Evolutionary conservation across 2,113 vertebrate genomes (phyloP).

Genomic region (Aviceda subcristata): DNA sequence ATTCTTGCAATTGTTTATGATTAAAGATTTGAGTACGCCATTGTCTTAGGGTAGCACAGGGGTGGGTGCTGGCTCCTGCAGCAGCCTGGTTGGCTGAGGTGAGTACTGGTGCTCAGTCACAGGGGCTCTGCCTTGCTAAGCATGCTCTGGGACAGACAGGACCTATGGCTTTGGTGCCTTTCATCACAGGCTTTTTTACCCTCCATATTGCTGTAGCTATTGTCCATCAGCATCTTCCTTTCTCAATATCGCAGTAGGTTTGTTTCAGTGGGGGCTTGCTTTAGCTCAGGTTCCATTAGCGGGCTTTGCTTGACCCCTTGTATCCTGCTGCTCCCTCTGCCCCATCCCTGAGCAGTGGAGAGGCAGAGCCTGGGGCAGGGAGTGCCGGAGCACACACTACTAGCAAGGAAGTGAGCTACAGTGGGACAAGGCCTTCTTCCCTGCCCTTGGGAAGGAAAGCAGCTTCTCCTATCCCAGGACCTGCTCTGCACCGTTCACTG

Average conservation of each 20-base stretch:
- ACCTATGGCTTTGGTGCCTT: fast-evolving
- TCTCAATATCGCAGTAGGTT: neutral
- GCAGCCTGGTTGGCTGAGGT: neutral
- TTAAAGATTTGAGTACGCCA: neutral
- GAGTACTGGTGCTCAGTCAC: fast-evolving
- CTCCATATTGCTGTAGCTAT: fast-evolving
- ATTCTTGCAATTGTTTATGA: neutral
- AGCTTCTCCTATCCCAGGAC: neutral
- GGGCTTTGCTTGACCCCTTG: neutral
- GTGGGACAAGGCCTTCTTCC: too few species aligned
- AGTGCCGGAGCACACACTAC: neutral
- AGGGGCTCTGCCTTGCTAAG: neutral
- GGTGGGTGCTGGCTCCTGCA: neutral
- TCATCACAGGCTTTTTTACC: neutral
- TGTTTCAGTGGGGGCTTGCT: neutral
- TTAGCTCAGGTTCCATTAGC: too few species aligned
- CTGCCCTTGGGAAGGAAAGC: fast-evolving
- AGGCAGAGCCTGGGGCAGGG: neutral
- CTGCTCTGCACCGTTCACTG: fast-evolving
- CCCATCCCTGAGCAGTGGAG: neutral
- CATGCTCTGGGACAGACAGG: neutral
- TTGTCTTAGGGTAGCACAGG: fast-evolving
- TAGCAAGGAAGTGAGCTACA: neutral
- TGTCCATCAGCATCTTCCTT: neutral
- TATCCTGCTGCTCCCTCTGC: neutral